phyloP scores from a whole-genome alignment of 1,140 invertebrate genomes.

The Stegodyphus dumicola region DNA sequence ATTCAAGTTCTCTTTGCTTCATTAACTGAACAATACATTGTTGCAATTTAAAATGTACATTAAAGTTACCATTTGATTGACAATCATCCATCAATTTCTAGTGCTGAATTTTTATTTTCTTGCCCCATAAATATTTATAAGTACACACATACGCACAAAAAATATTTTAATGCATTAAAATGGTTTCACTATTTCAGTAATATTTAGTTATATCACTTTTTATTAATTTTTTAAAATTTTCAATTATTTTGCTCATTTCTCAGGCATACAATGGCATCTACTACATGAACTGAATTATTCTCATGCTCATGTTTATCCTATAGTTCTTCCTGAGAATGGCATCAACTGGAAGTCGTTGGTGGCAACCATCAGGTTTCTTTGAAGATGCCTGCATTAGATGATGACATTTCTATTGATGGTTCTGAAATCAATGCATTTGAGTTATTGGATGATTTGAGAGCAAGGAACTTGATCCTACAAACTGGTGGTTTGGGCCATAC shows the following conservation, averaged over 20 bases:
- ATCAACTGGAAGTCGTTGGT: constrained; percentile 68
- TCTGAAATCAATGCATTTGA: constrained; percentile 69
- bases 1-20: no score
- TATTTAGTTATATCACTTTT: no score
- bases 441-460: constrained; percentile 67
- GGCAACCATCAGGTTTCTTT: constrained; percentile 64
- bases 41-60: no score
- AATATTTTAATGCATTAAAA: no score
- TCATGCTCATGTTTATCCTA: constrained; percentile 67
- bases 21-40: no score
- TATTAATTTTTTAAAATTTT: no score
- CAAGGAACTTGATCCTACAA: constrained; percentile 64
- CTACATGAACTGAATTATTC: constrained; percentile 68
- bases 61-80: no score
- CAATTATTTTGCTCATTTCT: neutral
- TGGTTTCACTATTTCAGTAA: no score
- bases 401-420: constrained; percentile 70
- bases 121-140: no score
- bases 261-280: constrained; percentile 69
- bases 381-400: constrained; percentile 67
- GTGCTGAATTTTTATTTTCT: no score
- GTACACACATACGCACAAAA: no score
- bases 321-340: constrained; percentile 67
- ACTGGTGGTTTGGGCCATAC: constrained; percentile 62
- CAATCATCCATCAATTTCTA: no score